Evolutionary conservation across 2,888 invertebrate genomes (phyloP).

Genomic region (Pyralis farinalis): DNA sequence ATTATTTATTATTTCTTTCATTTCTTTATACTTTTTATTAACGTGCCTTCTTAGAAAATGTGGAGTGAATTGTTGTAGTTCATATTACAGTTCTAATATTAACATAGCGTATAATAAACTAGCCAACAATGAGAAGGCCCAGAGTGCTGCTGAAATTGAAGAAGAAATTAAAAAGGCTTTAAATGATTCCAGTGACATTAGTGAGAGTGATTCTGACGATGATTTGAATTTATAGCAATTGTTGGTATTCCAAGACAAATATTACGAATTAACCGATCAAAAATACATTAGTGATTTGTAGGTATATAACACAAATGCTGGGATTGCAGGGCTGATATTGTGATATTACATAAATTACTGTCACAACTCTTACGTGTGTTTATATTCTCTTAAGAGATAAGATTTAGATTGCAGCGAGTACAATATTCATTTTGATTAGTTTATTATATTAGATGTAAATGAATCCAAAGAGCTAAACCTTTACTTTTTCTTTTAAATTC

Average conservation of each 20-base stretch:
- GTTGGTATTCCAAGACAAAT: conserved; percentile 42
- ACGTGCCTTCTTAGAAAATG: conserved; percentile 45
- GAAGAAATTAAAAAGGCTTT: conserved; percentile 67
- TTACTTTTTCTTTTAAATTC: conserved; percentile 14
- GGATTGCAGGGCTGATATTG: conserved; percentile 45
- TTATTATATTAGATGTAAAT: conserved; percentile 20
- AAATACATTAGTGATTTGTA: conserved; percentile 37
- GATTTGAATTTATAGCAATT: conserved; percentile 63
- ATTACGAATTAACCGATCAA: conserved; percentile 49
- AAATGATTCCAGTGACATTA: conserved; percentile 60
- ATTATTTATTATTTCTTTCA: conserved; percentile 45
- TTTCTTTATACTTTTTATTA: conserved; percentile 44
- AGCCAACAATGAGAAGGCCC: conserved; percentile 59
- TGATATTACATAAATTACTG: conserved; percentile 45
- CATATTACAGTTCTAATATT: conserved; percentile 52
- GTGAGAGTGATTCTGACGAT: conserved; percentile 66
- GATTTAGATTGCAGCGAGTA: conserved; percentile 11
- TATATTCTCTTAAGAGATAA: conserved; percentile 17
- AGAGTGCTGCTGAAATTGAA: conserved; percentile 61
- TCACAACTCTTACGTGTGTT: conserved; percentile 40
- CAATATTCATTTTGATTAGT: conserved; percentile 18
- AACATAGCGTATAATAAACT: conserved; percentile 62
- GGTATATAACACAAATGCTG: conserved; percentile 30
- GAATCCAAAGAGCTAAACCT: conserved; percentile 31
- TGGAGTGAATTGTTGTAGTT: conserved; percentile 35